These are phyloP conservation scores for Mechanitis mazaeus DNA, from an alignment of 2,888 invertebrate genomes.

Conservation along the genomic window DNA sequence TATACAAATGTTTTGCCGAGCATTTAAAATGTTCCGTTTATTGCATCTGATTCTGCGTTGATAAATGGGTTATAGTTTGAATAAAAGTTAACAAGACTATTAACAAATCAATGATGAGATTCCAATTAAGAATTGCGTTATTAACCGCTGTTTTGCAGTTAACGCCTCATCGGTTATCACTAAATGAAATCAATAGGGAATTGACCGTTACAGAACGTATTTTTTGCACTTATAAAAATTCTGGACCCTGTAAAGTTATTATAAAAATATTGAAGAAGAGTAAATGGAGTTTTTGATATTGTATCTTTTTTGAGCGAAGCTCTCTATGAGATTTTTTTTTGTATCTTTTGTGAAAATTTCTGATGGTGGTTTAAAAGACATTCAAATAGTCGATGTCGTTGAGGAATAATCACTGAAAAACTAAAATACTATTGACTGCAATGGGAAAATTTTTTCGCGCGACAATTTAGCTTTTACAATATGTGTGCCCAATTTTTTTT, in stretches of 20 bases:
- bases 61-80: conserved; percentile 46
- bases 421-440: too few relatives aligned
- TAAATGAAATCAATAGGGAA: conserved; percentile 55
- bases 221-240: conserved; percentile 8
- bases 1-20: neutral
- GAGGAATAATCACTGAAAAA: too few relatives aligned
- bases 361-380: too few relatives aligned
- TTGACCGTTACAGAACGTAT: conserved; percentile 28
- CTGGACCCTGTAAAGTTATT: neutral
- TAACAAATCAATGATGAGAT: conserved; percentile 65
- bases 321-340: too few relatives aligned
- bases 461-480: too few relatives aligned
- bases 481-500: too few relatives aligned
- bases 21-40: conserved; percentile 18
- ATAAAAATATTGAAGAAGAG: neutral
- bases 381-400: too few relatives aligned
- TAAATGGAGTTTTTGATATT: too few relatives aligned
- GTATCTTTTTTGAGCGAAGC: too few relatives aligned
- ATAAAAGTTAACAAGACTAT: conserved; percentile 61
- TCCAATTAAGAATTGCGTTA: conserved; percentile 64
- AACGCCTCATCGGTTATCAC: conserved; percentile 55
- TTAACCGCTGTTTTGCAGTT: conserved; percentile 51
- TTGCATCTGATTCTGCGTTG: conserved; percentile 43
- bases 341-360: too few relatives aligned
- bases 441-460: too few relatives aligned